Base-by-base conservation (phyloP, 2,113 vertebrate species). In the Semicossyphus pulcher region DNA sequence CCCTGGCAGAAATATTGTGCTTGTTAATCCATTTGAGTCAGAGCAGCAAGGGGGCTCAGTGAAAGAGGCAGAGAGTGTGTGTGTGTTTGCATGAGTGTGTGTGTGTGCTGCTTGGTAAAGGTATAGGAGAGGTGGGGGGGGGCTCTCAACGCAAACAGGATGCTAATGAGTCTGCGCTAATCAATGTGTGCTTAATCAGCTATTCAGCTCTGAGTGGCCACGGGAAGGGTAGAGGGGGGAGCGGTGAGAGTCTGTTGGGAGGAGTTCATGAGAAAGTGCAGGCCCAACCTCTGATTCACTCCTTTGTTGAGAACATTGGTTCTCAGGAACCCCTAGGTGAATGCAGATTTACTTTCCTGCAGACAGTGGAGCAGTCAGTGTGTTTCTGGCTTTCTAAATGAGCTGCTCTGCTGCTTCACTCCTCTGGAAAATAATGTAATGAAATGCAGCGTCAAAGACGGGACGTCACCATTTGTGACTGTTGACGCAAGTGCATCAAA, bases 101-200 rank as follows among this genome's bases (percentile, higher is more conserved):
- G 52, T 66, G 62, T 62, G n/a, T 57, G 60, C 68, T 69, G 68
- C 74, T 70, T 77, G 75, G 68, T 83, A 81, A 72, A 56, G 68
- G 73, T 69, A 45, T 47, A 58, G 64, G 49, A 18, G n/a, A 12
- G 63, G 18, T 21, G 42, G 41, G 42, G 67, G 65, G 72, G 71
- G 73, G 44, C n/a, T n/a, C n/a, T 93, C 92, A 86, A 87, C 18
- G 49, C 93, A 96, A 95, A 96, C 62, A 67, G 91, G 91, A 96
- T 95, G 95, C 92, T 96, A 95, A 96, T 95, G 93, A 95, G 93
- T 56, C 88, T 74, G 34, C 75, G 39, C 92, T 93, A 94, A 96
- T 97, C 96, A 93, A 96, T 96, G 85, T 83, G 80, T 88, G 88
- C 90, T 93, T 95, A 94, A 96, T 95, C 95, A 95, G 95, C 93